Evolutionary conservation across 2,797 vertebrate genomes (phyloP).

Genomic region (Rhinoraja longicauda): DNA sequence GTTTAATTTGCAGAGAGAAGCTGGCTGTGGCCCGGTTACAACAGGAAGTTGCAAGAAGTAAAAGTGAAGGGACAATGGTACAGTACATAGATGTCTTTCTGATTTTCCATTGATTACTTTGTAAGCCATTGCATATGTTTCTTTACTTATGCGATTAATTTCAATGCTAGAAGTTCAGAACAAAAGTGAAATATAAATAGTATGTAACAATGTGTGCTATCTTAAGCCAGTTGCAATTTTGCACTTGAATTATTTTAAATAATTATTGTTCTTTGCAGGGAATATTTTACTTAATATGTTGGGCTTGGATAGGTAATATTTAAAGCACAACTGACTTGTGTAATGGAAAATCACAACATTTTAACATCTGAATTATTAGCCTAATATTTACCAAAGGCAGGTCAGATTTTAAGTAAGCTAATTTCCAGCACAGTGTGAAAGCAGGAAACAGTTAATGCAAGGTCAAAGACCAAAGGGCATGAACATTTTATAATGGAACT

Average conservation of each 20-base stretch:
- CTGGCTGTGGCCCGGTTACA: constrained; percentile 81
- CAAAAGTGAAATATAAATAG: background rate
- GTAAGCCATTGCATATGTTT: too few species aligned
- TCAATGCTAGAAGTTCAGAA: background rate
- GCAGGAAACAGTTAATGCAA: background rate
- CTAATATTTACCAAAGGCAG: background rate
- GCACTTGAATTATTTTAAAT: background rate
- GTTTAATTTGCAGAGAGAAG: constrained; percentile 71
- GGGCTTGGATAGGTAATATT: background rate
- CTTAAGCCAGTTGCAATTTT: background rate
- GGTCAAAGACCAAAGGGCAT: background rate
- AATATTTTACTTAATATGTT: background rate
- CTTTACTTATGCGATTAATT: background rate
- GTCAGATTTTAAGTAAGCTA: background rate
- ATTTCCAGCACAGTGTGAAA: background rate
- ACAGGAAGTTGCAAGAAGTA: constrained; percentile 74
- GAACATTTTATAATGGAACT: background rate
- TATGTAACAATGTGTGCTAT: background rate
- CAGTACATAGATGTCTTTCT: constrained; percentile 34
- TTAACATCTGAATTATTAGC: background rate
- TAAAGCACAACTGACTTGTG: background rate
- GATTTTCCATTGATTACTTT: background rate
- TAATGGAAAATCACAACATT: background rate
- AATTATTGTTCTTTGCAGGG: background rate
- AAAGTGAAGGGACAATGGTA: constrained; percentile 83